These are phyloP conservation scores for Xestia rhomboidea DNA, from an alignment of 2,888 invertebrate species.

Conservation along the genomic window DNA sequence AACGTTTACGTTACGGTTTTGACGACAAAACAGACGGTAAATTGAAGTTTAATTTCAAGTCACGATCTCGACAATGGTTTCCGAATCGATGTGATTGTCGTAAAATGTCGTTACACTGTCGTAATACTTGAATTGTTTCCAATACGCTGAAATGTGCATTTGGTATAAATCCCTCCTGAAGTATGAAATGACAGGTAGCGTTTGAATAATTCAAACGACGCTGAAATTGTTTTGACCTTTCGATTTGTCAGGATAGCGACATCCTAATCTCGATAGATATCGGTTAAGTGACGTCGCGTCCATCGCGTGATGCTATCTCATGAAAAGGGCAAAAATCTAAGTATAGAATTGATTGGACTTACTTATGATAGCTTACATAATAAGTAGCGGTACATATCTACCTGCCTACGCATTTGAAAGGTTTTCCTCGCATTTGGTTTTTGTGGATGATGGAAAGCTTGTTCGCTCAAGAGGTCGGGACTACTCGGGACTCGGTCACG, in stretches of 20 bases:
- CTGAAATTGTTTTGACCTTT: conserved; percentile 18
- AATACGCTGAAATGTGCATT: conserved; percentile 24
- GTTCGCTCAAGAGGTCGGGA: conserved; percentile 24
- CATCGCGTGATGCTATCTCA: conserved; percentile 54
- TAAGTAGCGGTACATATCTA: conserved; percentile 18
- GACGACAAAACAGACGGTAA: conserved; percentile 16
- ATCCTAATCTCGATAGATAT: conserved; percentile 38
- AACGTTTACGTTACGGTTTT: conserved; percentile 39
- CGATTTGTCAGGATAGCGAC: conserved; percentile 28
- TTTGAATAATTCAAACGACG: conserved; percentile 33
- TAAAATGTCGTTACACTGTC: conserved; percentile 15
- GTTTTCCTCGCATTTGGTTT: conserved; percentile 33
- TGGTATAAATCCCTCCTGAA: conserved; percentile 15
- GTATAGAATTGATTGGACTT: conserved; percentile 46
- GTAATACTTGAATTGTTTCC: conserved; percentile 20
- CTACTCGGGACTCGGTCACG: conserved; percentile 5
- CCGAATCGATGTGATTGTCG: conserved; percentile 37
- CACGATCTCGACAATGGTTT: conserved; percentile 40
- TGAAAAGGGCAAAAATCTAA: conserved; percentile 41
- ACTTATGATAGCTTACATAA: conserved; percentile 48
- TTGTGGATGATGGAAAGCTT: conserved; percentile 39
- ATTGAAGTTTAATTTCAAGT: conserved; percentile 41
- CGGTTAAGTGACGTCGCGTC: conserved; percentile 56
- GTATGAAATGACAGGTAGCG: conserved; percentile 16
- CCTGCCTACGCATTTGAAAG: conserved; percentile 31